Evolutionary conservation across 2,888 invertebrate genomes (phyloP), one percentile per base, ranked within the genome.

Genomic region (Netelia virgata): DNA sequence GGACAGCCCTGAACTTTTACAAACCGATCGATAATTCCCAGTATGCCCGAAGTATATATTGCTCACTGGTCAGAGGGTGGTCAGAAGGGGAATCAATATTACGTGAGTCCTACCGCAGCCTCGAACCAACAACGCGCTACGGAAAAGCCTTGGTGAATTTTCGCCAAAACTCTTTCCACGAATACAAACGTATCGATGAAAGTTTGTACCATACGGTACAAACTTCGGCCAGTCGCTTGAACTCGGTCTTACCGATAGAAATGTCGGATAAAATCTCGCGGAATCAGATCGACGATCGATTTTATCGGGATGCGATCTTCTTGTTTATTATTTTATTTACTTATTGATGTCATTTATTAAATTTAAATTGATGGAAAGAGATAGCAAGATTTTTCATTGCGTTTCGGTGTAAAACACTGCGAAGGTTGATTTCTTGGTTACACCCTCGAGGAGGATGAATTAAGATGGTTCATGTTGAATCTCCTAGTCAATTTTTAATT

Each of bases 1-100:
- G 90, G 90, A 90, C 91, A 92, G 91, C 92, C 92, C 91, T 92
- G 93, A 92, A 92, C 92, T 92, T 92, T 92, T 91, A 89, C 69
- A 70, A 90, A 79, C 88, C 85, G 91, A 90, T 92, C 91, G 91
- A 92, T 91, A 91, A 90, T 88, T 86, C 84, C 89, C 88, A 88
- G 89, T 79, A 47, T 91, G 91, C 90, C 90, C 91, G 89, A 90
- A 89, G 87, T 86, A 69, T 28, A 28, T 69, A 81, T 81, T 64
- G 81, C 84, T 78, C 53, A 82, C 68, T 41, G 70, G 69, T 84
- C 82, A 87, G 83, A 85, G 55, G 55, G 14, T 5, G 64, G 23
- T 3, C 5, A 6, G 41, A 59, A 14, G 10, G 63, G 86, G 88
- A 91, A 91, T 91, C 90, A 90, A 92, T 90, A 90, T 90, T 85